These are phyloP conservation scores for Parapsyche elsis DNA, from an alignment of 1,140 invertebrate species.

Conservation along the genomic window DNA sequence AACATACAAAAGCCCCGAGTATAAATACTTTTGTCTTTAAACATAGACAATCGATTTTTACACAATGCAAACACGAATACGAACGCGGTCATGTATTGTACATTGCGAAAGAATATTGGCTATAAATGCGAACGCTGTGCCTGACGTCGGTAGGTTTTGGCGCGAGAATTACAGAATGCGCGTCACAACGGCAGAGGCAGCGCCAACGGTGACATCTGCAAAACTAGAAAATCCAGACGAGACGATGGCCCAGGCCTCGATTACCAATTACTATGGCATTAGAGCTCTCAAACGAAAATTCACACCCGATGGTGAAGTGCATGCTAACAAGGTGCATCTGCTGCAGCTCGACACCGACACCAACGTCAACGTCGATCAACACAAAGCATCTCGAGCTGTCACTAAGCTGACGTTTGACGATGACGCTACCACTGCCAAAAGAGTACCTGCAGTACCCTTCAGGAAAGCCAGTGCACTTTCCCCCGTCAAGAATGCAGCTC, in stretches of 20 bases:
- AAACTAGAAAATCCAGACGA: background rate
- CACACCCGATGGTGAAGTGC: constrained; percentile 11
- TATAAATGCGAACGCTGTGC: too few species aligned
- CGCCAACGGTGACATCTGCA: background rate
- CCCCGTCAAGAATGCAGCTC: constrained; percentile 59
- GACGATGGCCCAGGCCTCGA: constrained; percentile 17
- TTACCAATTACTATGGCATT: constrained; percentile 6
- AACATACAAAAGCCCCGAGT: too few species aligned
- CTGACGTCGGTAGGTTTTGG: too few species aligned
- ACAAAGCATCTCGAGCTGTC: constrained; percentile 58
- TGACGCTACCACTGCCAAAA: background rate
- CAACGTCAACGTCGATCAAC: background rate
- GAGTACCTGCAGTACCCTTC: constrained; percentile 57
- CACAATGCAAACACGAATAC: too few species aligned
- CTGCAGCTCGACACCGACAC: background rate
- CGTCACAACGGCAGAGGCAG: background rate
- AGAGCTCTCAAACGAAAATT: constrained; percentile 14
- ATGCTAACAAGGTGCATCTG: background rate
- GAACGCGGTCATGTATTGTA: too few species aligned
- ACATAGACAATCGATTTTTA: too few species aligned
- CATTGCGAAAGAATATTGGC: too few species aligned
- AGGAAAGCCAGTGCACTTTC: constrained; percentile 62
- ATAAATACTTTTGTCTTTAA: too few species aligned
- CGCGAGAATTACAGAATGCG: background rate
- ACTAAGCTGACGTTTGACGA: constrained; percentile 58